Conservation (phyloP, 2,113 vertebrate species). For the Mus spicilegus region DNA sequence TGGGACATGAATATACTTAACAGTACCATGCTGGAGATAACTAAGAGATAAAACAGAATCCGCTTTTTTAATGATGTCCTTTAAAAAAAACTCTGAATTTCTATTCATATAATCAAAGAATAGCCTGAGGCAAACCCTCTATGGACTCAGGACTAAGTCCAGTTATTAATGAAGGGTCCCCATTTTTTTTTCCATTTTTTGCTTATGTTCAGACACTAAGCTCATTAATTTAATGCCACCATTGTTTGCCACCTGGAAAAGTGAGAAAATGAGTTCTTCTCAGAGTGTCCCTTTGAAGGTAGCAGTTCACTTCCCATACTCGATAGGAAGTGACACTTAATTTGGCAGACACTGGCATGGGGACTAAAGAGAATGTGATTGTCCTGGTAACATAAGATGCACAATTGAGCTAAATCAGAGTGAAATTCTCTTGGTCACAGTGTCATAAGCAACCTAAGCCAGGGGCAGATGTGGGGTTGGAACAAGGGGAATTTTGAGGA, state of each 20-base stretch:
- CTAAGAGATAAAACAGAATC: slow-evolving; percentile 66
- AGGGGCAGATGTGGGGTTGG: background rate
- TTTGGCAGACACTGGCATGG: slow-evolving; percentile 77
- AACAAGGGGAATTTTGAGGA: background rate
- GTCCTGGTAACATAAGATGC: slow-evolving; percentile 52
- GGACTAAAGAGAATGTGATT: slow-evolving; percentile 78
- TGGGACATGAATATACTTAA: slow-evolving; percentile 72
- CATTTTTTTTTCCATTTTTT: slow-evolving; percentile 51
- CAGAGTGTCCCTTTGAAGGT: slow-evolving; percentile 74
- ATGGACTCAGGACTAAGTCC: slow-evolving; percentile 41
- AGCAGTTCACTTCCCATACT: slow-evolving; percentile 68
- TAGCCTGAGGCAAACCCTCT: slow-evolving; percentile 35
- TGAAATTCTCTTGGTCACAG: slow-evolving; percentile 54
- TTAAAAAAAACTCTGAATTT: background rate
- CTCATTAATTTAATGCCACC: slow-evolving; percentile 72
- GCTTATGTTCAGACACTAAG: slow-evolving; percentile 62
- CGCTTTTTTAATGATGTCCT: slow-evolving; percentile 55
- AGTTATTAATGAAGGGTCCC: slow-evolving; percentile 61
- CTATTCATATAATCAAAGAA: slow-evolving; percentile 69
- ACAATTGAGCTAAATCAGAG: slow-evolving; percentile 48
- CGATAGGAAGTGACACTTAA: slow-evolving; percentile 82
- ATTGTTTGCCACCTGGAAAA: slow-evolving; percentile 61
- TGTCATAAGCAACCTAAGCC: slow-evolving; percentile 16
- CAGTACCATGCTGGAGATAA: slow-evolving; percentile 62
- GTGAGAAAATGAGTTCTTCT: slow-evolving; percentile 76